Base-by-base conservation (phyloP, 2,113 vertebrate species). In the sheep (Ovis aries) region DNA sequence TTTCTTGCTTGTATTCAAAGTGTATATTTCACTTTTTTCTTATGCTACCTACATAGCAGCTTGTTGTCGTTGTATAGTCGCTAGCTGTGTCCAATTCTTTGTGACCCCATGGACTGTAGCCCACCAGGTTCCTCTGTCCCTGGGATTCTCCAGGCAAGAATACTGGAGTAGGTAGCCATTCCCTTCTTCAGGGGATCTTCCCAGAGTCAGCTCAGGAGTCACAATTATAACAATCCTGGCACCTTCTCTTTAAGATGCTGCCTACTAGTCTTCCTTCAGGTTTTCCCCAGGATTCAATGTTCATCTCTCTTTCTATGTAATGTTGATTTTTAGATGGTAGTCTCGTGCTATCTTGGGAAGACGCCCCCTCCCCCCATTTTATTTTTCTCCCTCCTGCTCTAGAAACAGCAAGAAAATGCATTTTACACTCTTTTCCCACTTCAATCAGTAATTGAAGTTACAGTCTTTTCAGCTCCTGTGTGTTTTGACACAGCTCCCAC, bases 391-490 rank as follows among this genome's bases (percentile, higher is more conserved):
- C 23, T 0, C 27, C 13, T 33, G 67, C 25, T 83, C 80, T 86
- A 91, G 3, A 78, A 87, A 40, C 4, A 50, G 4, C 27, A 96
- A 98, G 45, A 52, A 53, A 90, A 93, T 71, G 23, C 52, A 94
- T 50, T 59, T 50, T 71, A 1, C 2, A 81, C 14, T 59, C 71
- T 80, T 50, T 57, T 78, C 82, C 94, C 78, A 81, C 15, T 84
- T 95, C 29, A 97, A 67, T 94, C 40, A 96, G 82, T 55, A 95
- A 86, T 23, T 92, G 13, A 40, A 71, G 29, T 97, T 90, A 57
- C 3, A 87, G 55, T 92, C 10, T 97, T 88, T 90, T 90, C 27
- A 93, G 7, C 1, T 84, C 86, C 92, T 48, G 4, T 36, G 17
- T 84, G 15, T 93, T 97, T 81, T 64, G 48, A 92, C 96, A 98